Evolutionary conservation across 2,888 invertebrate genomes (phyloP).

Genomic region (Pristionchus entomophagus): DNA sequence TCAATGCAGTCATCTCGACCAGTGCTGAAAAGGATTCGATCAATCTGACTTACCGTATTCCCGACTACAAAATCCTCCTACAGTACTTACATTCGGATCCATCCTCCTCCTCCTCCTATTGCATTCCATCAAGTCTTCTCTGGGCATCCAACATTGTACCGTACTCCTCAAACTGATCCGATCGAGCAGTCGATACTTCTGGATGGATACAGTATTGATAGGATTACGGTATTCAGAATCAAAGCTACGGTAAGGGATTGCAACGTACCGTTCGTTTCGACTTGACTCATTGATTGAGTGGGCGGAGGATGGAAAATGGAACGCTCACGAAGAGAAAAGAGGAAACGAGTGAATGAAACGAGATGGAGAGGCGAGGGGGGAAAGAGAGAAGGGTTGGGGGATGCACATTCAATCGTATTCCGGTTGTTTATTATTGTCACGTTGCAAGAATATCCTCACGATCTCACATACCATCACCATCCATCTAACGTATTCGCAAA

Average conservation of each 20-base stretch:
- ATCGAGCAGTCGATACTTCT: not conserved
- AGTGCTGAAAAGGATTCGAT: not conserved
- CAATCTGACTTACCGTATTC: not conserved
- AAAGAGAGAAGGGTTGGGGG: not conserved
- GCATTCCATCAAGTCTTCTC: not conserved
- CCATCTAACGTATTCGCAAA: too few species aligned
- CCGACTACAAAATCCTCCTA: not conserved
- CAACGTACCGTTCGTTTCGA: not conserved
- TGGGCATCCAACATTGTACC: not conserved
- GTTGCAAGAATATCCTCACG: too few species aligned
- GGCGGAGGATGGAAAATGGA: not conserved
- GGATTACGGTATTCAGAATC: too few species aligned
- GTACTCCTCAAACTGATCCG: not conserved
- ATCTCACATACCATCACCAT: too few species aligned
- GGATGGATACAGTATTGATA: not conserved
- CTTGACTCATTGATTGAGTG: not conserved
- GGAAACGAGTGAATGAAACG: not conserved
- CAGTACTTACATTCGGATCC: constrained; percentile 3
- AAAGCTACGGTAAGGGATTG: not conserved
- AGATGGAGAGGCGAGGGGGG: not conserved
- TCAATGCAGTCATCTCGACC: not conserved
- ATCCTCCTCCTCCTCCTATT: not conserved
- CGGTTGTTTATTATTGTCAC: too few species aligned
- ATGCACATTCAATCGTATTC: not conserved
- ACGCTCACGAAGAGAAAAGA: not conserved